A percentile compares a stretch with the other conserved stretches of the same genome.
phyloP scores from a whole-genome alignment of 2,797 vertebrate genomes.

The Gymnodraco acuticeps region DNA sequence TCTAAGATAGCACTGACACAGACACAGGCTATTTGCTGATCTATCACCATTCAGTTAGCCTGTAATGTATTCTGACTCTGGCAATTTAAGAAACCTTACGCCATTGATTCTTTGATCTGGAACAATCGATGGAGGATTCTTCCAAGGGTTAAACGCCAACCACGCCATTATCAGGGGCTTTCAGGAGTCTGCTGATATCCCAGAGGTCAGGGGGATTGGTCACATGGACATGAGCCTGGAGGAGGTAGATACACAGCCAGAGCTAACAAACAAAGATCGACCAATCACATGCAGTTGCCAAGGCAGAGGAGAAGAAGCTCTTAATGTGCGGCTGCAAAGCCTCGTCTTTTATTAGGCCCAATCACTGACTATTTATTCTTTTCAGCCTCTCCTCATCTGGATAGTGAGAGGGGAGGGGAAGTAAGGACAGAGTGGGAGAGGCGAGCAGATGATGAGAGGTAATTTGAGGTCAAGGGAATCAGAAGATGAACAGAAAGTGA shows the following conservation, averaged over 20 bases:
- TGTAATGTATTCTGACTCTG: constrained; percentile 60
- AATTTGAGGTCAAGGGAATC: constrained; percentile 52
- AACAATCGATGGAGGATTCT: constrained; percentile 49
- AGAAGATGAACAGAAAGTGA: constrained; percentile 29
- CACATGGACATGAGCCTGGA: constrained; percentile 33
- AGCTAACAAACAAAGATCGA: constrained; percentile 21
- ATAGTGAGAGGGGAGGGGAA: constrained; percentile 2
- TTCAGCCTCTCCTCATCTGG: constrained; percentile 4
- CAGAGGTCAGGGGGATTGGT: constrained; percentile 43
- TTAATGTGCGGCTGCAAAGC: constrained; percentile 12
- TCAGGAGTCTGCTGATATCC: constrained; percentile 41
- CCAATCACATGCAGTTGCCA: constrained; percentile 41
- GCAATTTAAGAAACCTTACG: constrained; percentile 58
- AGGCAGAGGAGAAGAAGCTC: constrained; percentile 40
- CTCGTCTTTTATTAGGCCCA: constrained; percentile 31
- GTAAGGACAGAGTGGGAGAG: constrained; percentile 32
- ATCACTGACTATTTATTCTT: constrained; percentile 37
- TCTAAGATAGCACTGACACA: constrained; percentile 28
- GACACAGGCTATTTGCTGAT: constrained; percentile 51
- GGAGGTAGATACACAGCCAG: constrained; percentile 12
- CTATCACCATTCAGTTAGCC: constrained; percentile 50
- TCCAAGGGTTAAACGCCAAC: constrained; percentile 18
- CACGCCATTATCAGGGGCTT: constrained; percentile 38
- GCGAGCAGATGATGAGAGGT: constrained; percentile 46
- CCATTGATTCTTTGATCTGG: constrained; percentile 52